These are phyloP conservation scores for Pachymerium ferrugineum DNA, from an alignment of 2,888 invertebrate species.

Conservation along the genomic window DNA sequence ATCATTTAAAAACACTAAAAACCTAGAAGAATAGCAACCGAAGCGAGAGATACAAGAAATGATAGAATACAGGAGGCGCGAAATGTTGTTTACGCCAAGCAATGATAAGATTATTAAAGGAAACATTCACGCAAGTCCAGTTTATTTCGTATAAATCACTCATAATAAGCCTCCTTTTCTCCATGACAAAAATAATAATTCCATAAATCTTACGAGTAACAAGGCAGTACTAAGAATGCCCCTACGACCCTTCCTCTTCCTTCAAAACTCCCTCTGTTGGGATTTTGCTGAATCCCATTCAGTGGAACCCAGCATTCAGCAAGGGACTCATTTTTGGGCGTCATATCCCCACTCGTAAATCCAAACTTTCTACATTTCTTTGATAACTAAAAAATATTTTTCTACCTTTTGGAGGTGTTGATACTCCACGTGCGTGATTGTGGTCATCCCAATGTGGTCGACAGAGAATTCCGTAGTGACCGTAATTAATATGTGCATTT, in stretches of 20 bases:
- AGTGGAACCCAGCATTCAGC: background rate
- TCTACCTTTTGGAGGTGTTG: background rate
- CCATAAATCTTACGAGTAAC: background rate
- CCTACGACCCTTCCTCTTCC: background rate
- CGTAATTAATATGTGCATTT: background rate
- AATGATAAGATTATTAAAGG: too few species aligned
- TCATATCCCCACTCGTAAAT: background rate
- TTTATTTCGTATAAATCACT: background rate
- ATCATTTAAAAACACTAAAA: too few species aligned
- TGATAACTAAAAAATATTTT: background rate
- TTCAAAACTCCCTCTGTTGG: background rate
- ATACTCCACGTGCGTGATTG: background rate
- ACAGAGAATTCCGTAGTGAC: background rate
- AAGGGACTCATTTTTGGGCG: background rate
- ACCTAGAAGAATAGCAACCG: too few species aligned
- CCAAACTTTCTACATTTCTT: background rate
- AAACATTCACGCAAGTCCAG: background rate
- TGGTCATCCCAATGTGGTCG: slow-evolving; percentile 2
- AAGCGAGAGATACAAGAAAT: too few species aligned
- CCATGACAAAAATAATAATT: slow-evolving; percentile 7
- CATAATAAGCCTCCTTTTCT: background rate
- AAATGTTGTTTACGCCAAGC: too few species aligned
- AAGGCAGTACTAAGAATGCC: background rate
- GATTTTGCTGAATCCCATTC: background rate
- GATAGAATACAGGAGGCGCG: too few species aligned